Base-by-base conservation (phyloP, 2,113 vertebrate genomes). In the Barnardius zonarius region DNA sequence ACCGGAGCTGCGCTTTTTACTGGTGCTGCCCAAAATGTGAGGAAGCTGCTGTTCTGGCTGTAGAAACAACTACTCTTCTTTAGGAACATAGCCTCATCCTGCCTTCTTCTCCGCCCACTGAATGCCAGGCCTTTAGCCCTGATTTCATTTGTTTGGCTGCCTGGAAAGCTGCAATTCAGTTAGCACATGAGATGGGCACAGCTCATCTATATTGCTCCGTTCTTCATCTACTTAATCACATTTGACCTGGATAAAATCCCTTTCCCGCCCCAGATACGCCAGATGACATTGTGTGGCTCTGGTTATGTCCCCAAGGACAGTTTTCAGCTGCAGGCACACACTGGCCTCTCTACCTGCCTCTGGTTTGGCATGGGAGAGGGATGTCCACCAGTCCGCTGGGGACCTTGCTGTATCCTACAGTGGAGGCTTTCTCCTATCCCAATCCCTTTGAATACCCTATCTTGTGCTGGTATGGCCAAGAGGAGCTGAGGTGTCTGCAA, bases 131-230 rank as follows among this genome's bases (percentile, higher is more conserved):
- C 76, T 86, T 93, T 63, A 86, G 64, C 69, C 73, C 70, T 96
- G 92, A 90, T 86, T 86, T 95, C 90, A 86, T 94, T 90, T 55
- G 62, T 85, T 77, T 92, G 77, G 88, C 93, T 88, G 86, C 94
- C 95, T 91, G 94, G 92, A 91, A 94, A 87, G 72, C 94, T 96
- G 92, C 91, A 92, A 96, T 95, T 97, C 88, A 77, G 96, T 94
- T 91, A 96, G 92, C 31, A 66, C 67, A 44, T 2, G 52, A 91
- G 92, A 86, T 77, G 66, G 76, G 64, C 48, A 76, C 92, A 79
- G 74, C 93, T 91, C 93, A 76, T 87, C 74, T 80, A n/a, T 94
- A 92, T 93, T 84, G 83, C 73, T 80, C 41, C 11, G 6, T 95
- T 97, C 92, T 87, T 94, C 81, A 93, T 81, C 68, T 15, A 20